phyloP scores from a whole-genome alignment of 2,113 vertebrate genomes.

The Hippolais icterina region DNA sequence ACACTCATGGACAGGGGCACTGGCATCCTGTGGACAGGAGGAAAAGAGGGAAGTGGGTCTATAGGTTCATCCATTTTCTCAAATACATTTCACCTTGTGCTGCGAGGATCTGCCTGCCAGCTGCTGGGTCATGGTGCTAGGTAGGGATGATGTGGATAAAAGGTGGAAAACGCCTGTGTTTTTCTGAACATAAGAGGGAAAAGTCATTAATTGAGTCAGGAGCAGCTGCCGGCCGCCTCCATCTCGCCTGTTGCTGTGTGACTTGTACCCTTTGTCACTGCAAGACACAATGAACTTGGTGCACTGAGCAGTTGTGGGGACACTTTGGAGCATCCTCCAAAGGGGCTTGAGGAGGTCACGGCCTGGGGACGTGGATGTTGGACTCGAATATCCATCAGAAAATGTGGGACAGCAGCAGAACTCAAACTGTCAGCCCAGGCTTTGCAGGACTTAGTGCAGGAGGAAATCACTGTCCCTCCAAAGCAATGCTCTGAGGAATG shows the following conservation, averaged over 20 bases:
- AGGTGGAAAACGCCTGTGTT: background rate
- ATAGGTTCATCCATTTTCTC: background rate
- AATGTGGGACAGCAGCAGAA: fast-evolving
- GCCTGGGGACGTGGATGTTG: fast-evolving
- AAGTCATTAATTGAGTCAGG: background rate
- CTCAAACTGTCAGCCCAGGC: fast-evolving
- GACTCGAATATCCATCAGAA: fast-evolving
- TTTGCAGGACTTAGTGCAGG: background rate
- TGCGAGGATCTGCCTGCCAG: background rate
- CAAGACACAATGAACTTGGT: fast-evolving
- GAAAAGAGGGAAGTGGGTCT: background rate
- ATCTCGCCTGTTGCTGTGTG: background rate
- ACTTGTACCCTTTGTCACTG: background rate
- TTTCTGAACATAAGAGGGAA: background rate
- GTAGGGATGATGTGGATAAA: background rate
- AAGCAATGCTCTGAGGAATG: background rate
- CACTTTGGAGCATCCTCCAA: background rate
- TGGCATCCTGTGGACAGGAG: fast-evolving
- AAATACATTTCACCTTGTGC: background rate
- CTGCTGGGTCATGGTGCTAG: background rate
- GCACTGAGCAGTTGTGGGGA: background rate
- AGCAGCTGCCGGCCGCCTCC: background rate
- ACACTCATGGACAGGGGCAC: fast-evolving
- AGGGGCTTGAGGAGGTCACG: background rate
- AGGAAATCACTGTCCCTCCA: background rate